Percentiles rank a stretch among this genome's conserved stretches.
These are phyloP conservation scores for Lagodon rhomboides DNA, from an alignment of 2,797 vertebrate species.

Conservation along the genomic window DNA sequence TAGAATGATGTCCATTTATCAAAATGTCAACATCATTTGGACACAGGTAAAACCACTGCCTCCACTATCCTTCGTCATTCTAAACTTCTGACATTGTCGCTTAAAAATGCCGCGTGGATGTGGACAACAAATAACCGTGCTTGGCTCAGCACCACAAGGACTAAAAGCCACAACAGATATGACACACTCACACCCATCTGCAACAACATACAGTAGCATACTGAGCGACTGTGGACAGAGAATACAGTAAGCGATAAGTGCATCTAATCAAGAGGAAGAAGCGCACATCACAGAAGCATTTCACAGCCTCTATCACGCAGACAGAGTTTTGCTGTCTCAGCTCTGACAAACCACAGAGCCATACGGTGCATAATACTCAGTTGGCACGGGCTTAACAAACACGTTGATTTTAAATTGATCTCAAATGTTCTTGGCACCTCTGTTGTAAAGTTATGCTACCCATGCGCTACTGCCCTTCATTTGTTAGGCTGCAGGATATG, in stretches of 20 bases:
- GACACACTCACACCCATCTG: not conserved
- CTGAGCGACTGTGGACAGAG: not conserved
- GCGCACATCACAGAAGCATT: not conserved
- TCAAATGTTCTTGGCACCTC: not conserved
- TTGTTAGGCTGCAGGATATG: not conserved
- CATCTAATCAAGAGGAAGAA: constrained; percentile 19
- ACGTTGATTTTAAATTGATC: not conserved
- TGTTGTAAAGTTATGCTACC: too few relatives aligned
- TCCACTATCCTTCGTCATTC: not conserved
- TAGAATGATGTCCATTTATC: constrained; percentile 18
- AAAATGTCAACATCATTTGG: constrained; percentile 30
- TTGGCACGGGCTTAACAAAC: not conserved
- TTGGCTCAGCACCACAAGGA: not conserved
- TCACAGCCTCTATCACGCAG: not conserved
- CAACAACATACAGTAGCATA: not conserved
- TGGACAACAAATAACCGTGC: not conserved
- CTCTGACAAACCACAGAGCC: constrained; percentile 7
- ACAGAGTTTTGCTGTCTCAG: not conserved
- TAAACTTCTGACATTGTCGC: not conserved
- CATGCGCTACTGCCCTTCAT: too few relatives aligned
- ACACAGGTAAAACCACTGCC: not conserved
- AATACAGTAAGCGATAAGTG: constrained; percentile 1
- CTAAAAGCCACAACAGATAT: not conserved
- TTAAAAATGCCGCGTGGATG: not conserved
- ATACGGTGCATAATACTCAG: not conserved